These are phyloP conservation scores for Tetraodon nigroviridis DNA, from an alignment of 2,113 vertebrate species.

Conservation along the genomic window DNA sequence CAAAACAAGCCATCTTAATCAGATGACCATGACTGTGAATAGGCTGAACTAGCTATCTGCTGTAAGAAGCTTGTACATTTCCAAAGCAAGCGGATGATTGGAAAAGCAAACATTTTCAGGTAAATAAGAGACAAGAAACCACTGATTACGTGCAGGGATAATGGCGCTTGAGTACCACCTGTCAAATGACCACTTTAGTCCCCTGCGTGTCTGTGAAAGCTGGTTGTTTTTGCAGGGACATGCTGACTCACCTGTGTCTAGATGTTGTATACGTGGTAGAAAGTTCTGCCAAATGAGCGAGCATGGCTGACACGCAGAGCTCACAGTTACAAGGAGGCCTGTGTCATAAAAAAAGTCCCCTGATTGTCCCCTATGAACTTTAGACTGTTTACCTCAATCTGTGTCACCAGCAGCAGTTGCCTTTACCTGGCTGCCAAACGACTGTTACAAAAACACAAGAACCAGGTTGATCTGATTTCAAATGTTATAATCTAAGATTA, in stretches of 20 bases:
- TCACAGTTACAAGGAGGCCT: conserved; percentile 43
- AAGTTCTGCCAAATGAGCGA: conserved; percentile 44
- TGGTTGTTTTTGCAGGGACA: conserved; percentile 45
- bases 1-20: conserved; percentile 69
- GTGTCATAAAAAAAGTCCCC: conserved; percentile 22
- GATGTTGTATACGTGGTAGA: conserved; percentile 25
- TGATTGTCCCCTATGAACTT: conserved; percentile 23
- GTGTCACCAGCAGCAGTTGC: conserved; percentile 41
- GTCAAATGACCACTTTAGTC: conserved; percentile 62
- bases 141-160: conserved; percentile 58
- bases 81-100: conserved; percentile 46
- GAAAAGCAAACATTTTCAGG: conserved; percentile 63
- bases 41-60: conserved; percentile 52
- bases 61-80: conserved; percentile 58
- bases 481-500: conserved; percentile 41
- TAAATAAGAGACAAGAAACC: conserved; percentile 58
- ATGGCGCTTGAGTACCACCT: conserved; percentile 63
- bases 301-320: conserved; percentile 41
- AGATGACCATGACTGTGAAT: conserved; percentile 60
- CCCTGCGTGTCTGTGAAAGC: conserved; percentile 39
- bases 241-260: conserved; percentile 60
- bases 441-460: neutral
- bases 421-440: neutral
- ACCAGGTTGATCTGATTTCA: conserved; percentile 8
- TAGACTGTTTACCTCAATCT: conserved; percentile 34